A percentile compares a stretch with the other conserved stretches of the same genome.
Conservation (phyloP, 2,888 invertebrate species). For the Synergus laeviventris region DNA sequence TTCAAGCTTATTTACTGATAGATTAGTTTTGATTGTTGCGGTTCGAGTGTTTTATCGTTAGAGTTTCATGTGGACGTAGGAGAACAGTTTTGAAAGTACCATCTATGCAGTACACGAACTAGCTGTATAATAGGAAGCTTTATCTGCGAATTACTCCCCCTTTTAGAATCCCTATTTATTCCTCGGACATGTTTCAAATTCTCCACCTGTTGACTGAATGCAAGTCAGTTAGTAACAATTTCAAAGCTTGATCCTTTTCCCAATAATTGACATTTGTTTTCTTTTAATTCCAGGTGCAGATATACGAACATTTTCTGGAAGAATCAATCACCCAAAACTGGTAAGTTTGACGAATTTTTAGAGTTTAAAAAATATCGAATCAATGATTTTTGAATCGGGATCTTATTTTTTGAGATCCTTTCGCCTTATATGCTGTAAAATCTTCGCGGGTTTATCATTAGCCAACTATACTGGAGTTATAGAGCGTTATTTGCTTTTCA, state of each 20-base stretch:
- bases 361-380: neutral
- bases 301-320: neutral
- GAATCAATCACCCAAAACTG: neutral
- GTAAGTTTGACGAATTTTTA: neutral
- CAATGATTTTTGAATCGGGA: neutral
- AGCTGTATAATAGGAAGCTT: constrained; percentile 13
- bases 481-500: constrained; percentile 19
- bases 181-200: neutral
- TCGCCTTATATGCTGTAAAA: neutral
- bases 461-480: neutral
- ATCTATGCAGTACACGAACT: constrained; percentile 1
- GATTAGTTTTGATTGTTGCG: constrained; percentile 30
- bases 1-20: constrained; percentile 15
- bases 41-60: constrained; percentile 8
- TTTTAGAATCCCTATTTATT: neutral
- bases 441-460: neutral
- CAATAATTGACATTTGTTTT: neutral
- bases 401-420: neutral
- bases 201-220: constrained; percentile 10
- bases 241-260: neutral
- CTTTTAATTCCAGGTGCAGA: neutral
- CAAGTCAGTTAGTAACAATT: too few species aligned
- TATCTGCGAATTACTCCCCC: too few species aligned
- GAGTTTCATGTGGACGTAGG: constrained; percentile 7
- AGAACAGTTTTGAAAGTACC: constrained; percentile 21